Percentiles rank a stretch among this genome's conserved stretches.
Evolutionary conservation across 2,113 vertebrate genomes (phyloP).

Genomic region (Ptychochromis oligacanthus): DNA sequence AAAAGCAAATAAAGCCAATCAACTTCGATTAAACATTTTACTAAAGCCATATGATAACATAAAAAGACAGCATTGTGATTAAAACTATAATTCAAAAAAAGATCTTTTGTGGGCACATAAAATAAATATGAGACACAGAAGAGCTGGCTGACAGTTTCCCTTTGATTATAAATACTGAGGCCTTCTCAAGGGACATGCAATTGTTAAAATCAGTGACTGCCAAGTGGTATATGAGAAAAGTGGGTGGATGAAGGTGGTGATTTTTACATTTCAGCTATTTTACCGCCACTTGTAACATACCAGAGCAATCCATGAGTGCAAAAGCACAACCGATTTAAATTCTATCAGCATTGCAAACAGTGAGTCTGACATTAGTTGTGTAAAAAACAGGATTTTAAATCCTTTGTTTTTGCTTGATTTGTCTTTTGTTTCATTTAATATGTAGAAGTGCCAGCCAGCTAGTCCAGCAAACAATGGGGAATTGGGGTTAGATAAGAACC

Average conservation of each 20-base stretch:
- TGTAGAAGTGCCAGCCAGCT: neutral
- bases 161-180: neutral
- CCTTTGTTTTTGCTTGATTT: neutral
- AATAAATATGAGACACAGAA: conserved; percentile 10
- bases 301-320: neutral
- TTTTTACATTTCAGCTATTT: conserved; percentile 20
- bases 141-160: conserved; percentile 20
- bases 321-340: neutral
- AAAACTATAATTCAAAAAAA: neutral
- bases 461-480: neutral
- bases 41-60: neutral
- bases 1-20: neutral
- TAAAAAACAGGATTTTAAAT: neutral
- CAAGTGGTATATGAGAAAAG: neutral
- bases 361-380: neutral
- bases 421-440: neutral
- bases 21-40: neutral
- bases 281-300: neutral
- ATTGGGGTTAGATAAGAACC: neutral
- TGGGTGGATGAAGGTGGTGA: neutral
- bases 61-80: neutral
- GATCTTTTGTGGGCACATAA: neutral
- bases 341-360: neutral
- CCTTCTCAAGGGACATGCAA: conserved; percentile 1
- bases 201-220: neutral